These are phyloP conservation scores for Nothocercus julius DNA, from an alignment of 2,113 vertebrate genomes.

Conservation along the genomic window DNA sequence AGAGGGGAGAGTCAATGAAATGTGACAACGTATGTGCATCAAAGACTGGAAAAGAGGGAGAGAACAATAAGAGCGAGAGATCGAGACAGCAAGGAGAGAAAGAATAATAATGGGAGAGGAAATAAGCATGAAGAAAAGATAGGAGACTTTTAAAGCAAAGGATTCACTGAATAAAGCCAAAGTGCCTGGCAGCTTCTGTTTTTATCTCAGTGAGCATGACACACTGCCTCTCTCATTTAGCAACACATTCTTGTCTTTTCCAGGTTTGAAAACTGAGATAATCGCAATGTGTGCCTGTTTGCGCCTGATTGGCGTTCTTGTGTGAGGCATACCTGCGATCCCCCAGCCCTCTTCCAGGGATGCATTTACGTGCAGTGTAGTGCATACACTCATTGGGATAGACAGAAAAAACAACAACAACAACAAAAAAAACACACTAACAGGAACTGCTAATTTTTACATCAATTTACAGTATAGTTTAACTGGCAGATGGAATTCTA, in stretches of 20 bases:
- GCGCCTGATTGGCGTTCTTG: slow-evolving; percentile 70
- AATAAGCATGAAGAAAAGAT: slow-evolving; percentile 44
- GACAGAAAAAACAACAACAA: background rate
- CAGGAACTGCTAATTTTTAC: slow-evolving; percentile 73
- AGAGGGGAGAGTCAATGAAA: slow-evolving; percentile 82
- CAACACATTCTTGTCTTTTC: slow-evolving; percentile 74
- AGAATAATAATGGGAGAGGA: slow-evolving; percentile 18
- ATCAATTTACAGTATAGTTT: slow-evolving; percentile 70
- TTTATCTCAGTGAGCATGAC: slow-evolving; percentile 77
- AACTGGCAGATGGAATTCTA: slow-evolving; percentile 80
- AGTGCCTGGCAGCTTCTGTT: slow-evolving; percentile 81
- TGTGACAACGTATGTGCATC: slow-evolving; percentile 86
- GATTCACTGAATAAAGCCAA: slow-evolving; percentile 77
- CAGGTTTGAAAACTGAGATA: slow-evolving; percentile 80
- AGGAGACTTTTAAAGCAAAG: slow-evolving; percentile 73
- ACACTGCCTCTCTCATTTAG: slow-evolving; percentile 79
- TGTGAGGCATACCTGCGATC: slow-evolving; percentile 69
- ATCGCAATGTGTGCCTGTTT: slow-evolving; percentile 74
- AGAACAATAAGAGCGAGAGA: slow-evolving; percentile 78
- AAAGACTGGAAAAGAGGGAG: slow-evolving; percentile 74
- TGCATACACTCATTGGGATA: slow-evolving; percentile 69
- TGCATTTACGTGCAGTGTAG: slow-evolving; percentile 67
- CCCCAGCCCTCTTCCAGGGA: background rate
- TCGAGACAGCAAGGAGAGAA: slow-evolving; percentile 55
- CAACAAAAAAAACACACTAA: background rate